Percentiles rank a stretch among this genome's conserved stretches.
phyloP scores from a whole-genome alignment of 1,140 invertebrate species.

The Cherax quadricarinatus region DNA sequence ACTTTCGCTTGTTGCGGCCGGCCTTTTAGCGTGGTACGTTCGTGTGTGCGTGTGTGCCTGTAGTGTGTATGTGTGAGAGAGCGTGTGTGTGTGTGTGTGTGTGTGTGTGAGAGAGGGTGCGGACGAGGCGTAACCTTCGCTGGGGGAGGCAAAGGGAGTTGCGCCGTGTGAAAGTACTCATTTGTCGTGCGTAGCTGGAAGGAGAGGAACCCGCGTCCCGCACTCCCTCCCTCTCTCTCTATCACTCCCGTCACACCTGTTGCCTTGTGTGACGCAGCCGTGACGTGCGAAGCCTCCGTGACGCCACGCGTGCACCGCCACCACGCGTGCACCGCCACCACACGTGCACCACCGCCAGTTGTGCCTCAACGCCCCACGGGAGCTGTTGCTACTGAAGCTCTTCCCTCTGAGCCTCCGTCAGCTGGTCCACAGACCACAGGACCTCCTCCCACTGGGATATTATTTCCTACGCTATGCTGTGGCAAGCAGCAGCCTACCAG shows the following conservation, averaged over 20 bases:
- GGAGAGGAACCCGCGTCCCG: slow-evolving; percentile 35
- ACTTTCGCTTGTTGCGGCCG: slow-evolving; percentile 64
- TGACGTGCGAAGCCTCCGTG: slow-evolving; percentile 7
- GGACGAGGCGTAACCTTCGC: slow-evolving; percentile 56
- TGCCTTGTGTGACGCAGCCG: slow-evolving; percentile 26
- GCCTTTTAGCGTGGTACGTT: slow-evolving; percentile 33
- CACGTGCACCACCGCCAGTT: background rate
- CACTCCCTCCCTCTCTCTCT: background rate
- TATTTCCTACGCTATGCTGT: background rate
- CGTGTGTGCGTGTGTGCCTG: slow-evolving; percentile 12
- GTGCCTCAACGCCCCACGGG: background rate
- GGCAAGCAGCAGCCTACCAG: too few species aligned
- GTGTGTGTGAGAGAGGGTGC: slow-evolving; percentile 7
- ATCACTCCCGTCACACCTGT: slow-evolving; percentile 31
- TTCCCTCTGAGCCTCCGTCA: background rate
- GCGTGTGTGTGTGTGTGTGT: slow-evolving; percentile 14
- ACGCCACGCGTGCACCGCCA: background rate
- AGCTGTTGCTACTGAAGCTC: background rate
- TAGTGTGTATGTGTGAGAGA: slow-evolving; percentile 7
- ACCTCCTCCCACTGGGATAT: background rate
- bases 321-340: background rate
- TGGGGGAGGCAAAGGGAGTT: slow-evolving; percentile 49
- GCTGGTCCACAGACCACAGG: too few species aligned
- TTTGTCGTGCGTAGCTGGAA: slow-evolving; percentile 55
- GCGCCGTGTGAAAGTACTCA: slow-evolving; percentile 61